Evolutionary conservation across 2,888 invertebrate genomes (phyloP), one percentile per base, ranked within the genome.

Genomic region (Lasioglossum calceatum): DNA sequence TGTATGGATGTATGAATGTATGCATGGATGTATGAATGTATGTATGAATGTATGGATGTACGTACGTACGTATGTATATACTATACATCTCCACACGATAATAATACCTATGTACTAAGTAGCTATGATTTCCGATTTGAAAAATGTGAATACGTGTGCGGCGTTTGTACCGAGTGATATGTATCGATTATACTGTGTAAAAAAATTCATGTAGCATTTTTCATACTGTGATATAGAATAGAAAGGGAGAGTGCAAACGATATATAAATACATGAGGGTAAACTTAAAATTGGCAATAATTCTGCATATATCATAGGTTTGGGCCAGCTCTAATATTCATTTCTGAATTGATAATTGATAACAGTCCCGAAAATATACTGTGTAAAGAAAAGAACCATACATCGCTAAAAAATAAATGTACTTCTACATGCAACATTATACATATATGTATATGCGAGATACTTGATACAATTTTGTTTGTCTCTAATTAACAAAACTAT

Each of bases 151-250:
- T 82, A 82, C 74, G 84, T 87, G 80, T 87, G 86, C 84, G 84
- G 87, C 84, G 87, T 90, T 90, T 92, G 89, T 92, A 89, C 61
- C 85, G 89, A 89, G 79, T 87, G 90, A 92, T 87, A 85, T 79
- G 44, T 86, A 88, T 85, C 83, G 82, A 87, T 84, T 80, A 73
- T 81, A 82, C 83, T 86, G 77, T 84, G 82, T 84, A 83, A 80
- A 86, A 84, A 82, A 87, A 85, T 87, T 87, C 87, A 78, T 89
- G 84, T 92, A 88, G 89, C 91, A 91, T 92, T 92, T 92, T 89
- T 89, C 89, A 89, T 90, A 92, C 92, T 93, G 92, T 93, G 93
- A 93, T 93, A 92, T 92, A 92, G 87, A 82, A 87, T 89, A 89
- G 88, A 90, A 86, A 88, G 84, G 36, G 36, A 79, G 81, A 87